Conservation (phyloP, 2,113 vertebrate genomes). For the Limanda limanda region DNA sequence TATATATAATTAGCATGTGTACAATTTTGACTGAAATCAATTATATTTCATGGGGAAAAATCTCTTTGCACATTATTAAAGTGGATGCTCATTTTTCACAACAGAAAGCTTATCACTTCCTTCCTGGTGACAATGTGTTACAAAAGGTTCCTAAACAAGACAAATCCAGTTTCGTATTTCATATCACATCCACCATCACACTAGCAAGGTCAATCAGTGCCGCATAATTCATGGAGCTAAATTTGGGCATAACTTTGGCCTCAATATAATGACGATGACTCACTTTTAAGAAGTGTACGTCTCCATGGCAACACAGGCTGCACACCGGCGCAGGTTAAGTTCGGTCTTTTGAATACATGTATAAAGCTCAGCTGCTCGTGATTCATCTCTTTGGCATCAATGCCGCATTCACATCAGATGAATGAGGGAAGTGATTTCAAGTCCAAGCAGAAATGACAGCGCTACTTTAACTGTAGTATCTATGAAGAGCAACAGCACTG, state of each 20-base stretch:
- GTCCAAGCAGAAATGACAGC: background rate
- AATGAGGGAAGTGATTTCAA: slow-evolving; percentile 25
- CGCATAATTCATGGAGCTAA: background rate
- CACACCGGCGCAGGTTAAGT: slow-evolving; percentile 32
- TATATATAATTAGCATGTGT: no score
- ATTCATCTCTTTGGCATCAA: slow-evolving; percentile 44
- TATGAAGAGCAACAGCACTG: background rate
- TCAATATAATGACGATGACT: slow-evolving; percentile 41
- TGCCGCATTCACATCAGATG: slow-evolving; percentile 28
- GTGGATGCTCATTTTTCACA: background rate
- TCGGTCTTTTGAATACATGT: slow-evolving; percentile 28
- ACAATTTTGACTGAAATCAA: no score
- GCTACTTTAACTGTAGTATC: no score
- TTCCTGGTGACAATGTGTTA: no score
- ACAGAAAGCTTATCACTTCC: background rate
- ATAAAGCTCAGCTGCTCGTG: slow-evolving; percentile 40
- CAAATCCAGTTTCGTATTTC: background rate
- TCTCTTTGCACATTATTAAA: background rate
- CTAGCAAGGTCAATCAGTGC: background rate
- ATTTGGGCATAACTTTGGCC: slow-evolving; percentile 30
- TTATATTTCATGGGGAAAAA: no score
- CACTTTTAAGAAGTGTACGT: slow-evolving; percentile 44
- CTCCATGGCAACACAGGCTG: slow-evolving; percentile 53
- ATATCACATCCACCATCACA: background rate
- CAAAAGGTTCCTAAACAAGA: background rate